These are phyloP conservation scores for Chaetodon auriga DNA, from an alignment of 2,113 vertebrate species.

Conservation along the genomic window DNA sequence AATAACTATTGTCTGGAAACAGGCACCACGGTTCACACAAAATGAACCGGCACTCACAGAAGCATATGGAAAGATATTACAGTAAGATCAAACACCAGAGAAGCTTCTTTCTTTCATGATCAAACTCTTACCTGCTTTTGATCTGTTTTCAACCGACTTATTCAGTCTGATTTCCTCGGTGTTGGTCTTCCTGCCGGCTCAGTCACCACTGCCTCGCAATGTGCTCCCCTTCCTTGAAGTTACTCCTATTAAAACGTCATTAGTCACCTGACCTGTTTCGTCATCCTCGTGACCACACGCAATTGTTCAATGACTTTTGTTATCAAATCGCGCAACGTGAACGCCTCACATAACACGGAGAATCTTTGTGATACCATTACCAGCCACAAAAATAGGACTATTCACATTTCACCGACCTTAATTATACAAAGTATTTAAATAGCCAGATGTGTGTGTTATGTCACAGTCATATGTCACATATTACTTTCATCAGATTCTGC, in stretches of 20 bases:
- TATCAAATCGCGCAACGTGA: neutral
- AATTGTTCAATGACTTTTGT: neutral
- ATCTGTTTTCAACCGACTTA: neutral
- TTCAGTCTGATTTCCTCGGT: neutral
- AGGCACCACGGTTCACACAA: slow-evolving; percentile 40
- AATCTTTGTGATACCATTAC: neutral
- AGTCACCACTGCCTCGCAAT: neutral
- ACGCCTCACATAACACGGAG: neutral
- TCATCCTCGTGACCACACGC: slow-evolving; percentile 12
- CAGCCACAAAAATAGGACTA: neutral
- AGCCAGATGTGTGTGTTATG: too few relatives aligned
- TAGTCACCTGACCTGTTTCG: slow-evolving; percentile 64
- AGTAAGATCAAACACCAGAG: rapidly evolving
- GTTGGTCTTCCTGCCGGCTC: neutral
- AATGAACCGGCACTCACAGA: neutral
- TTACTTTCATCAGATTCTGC: too few relatives aligned
- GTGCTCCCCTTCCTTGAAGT: slow-evolving; percentile 17
- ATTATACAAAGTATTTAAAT: neutral
- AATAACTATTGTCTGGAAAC: neutral
- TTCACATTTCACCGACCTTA: neutral
- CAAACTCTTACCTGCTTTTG: slow-evolving; percentile 25
- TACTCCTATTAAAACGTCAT: slow-evolving; percentile 52
- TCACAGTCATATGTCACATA: too few relatives aligned
- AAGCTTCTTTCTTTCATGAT: rapidly evolving
- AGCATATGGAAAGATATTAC: rapidly evolving